phyloP scores from a whole-genome alignment of 1,140 invertebrate genomes.

The Platyscapa corneri region DNA sequence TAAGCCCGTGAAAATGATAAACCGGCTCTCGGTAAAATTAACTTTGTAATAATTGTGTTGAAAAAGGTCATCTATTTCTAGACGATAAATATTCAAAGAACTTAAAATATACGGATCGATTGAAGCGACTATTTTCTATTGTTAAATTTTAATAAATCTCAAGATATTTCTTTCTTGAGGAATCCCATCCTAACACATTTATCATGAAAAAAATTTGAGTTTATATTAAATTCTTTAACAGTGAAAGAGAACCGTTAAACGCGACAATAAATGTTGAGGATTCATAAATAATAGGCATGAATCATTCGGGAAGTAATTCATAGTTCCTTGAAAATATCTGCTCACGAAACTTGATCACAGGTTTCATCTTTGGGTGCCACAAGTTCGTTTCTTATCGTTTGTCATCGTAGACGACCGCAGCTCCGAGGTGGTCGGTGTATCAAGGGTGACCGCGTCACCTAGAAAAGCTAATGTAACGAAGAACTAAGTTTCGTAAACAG shows the following conservation, averaged over 20 bases:
- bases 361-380: not conserved
- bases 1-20: too few species aligned
- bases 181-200: too few species aligned
- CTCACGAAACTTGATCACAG: slow-evolving; percentile 3
- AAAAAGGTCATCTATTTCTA: too few species aligned
- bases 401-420: not conserved
- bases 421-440: not conserved
- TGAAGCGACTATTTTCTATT: too few species aligned
- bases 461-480: not conserved
- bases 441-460: not conserved
- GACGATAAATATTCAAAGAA: too few species aligned
- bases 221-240: not conserved
- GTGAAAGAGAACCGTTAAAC: not conserved
- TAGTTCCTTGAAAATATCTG: slow-evolving; percentile 13
- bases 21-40: too few species aligned
- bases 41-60: too few species aligned
- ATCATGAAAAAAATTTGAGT: not conserved
- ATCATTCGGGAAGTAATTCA: not conserved
- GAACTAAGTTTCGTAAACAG: slow-evolving; percentile 15
- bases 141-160: too few species aligned
- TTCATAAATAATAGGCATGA: slow-evolving; percentile 19
- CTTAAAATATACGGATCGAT: too few species aligned
- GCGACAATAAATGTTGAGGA: not conserved
- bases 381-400: not conserved
- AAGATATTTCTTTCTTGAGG: too few species aligned